Percentiles rank a stretch among this genome's conserved stretches.
These are phyloP conservation scores for Vandiemenella viatica DNA, from an alignment of 2,888 invertebrate genomes.

Conservation along the genomic window DNA sequence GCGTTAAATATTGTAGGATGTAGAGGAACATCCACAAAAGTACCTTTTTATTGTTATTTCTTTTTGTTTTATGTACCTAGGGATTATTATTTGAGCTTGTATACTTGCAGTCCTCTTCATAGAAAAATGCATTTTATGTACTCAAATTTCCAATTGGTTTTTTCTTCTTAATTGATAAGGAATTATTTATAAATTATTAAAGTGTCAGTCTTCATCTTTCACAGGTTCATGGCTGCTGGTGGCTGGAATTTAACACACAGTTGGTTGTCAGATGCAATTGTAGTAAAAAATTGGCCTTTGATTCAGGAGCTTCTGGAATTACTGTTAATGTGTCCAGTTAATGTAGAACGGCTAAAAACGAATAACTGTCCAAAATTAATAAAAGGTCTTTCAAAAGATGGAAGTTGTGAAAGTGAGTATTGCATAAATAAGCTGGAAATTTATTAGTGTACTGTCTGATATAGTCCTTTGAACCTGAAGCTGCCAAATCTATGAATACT, in stretches of 20 bases:
- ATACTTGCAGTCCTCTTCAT: too few species aligned
- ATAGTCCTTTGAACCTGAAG: too few species aligned
- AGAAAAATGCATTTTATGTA: too few species aligned
- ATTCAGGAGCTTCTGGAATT: conserved; percentile 76
- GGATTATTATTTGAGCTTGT: too few species aligned
- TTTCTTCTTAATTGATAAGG: too few species aligned
- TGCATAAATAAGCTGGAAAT: conserved; percentile 3
- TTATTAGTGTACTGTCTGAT: neutral
- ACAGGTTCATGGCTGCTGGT: conserved; percentile 70
- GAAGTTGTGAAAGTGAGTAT: conserved; percentile 56
- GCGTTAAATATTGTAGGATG: too few species aligned
- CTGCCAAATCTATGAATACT: too few species aligned
- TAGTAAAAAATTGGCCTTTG: conserved; percentile 70
- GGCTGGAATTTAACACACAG: conserved; percentile 83
- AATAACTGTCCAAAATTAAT: conserved; percentile 87
- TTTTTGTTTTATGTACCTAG: too few species aligned
- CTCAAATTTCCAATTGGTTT: too few species aligned
- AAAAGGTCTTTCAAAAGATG: conserved; percentile 68
- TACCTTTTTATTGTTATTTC: too few species aligned
- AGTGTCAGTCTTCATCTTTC: conserved; percentile 21
- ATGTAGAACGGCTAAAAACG: conserved; percentile 75
- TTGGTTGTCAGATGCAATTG: conserved; percentile 81
- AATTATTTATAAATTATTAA: too few species aligned
- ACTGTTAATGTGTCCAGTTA: conserved; percentile 73
- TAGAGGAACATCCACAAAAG: too few species aligned